phyloP scores from a whole-genome alignment of 2,888 invertebrate genomes.

The Reticulitermes lucifugus region DNA sequence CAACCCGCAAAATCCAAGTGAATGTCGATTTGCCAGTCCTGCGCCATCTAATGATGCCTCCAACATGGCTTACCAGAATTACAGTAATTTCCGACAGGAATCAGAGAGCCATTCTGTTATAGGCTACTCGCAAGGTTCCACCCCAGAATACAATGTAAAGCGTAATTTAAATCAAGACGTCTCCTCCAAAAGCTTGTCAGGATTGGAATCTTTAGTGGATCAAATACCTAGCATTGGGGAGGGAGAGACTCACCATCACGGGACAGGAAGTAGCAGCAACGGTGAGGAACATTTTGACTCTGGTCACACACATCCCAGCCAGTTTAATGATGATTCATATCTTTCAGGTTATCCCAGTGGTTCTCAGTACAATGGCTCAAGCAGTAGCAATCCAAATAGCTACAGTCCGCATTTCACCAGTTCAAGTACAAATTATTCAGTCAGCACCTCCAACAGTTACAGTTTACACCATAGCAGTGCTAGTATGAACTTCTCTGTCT shows the following conservation, averaged over 20 bases:
- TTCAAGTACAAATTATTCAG: slow-evolving; percentile 56
- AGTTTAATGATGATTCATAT: slow-evolving; percentile 58
- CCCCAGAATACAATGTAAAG: slow-evolving; percentile 52
- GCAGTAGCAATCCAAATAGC: slow-evolving; percentile 54
- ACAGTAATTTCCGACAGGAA: slow-evolving; percentile 58
- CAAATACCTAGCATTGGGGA: slow-evolving; percentile 91
- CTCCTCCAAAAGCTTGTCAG: slow-evolving; percentile 87
- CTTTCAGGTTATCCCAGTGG: slow-evolving; percentile 55
- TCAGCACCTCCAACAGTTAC: slow-evolving; percentile 54
- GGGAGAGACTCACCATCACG: slow-evolving; percentile 65
- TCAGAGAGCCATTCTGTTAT: slow-evolving; percentile 56
- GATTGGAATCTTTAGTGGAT: slow-evolving; percentile 89
- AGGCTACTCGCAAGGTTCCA: slow-evolving; percentile 55
- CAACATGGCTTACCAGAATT: slow-evolving; percentile 57
- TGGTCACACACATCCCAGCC: slow-evolving; percentile 51
- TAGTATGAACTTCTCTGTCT: slow-evolving; percentile 61
- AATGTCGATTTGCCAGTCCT: slow-evolving; percentile 68
- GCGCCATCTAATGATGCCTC: slow-evolving; percentile 57
- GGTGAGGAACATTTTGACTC: slow-evolving; percentile 56
- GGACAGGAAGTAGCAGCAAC: slow-evolving; percentile 56
- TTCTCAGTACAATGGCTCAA: slow-evolving; percentile 56
- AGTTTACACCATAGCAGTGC: slow-evolving; percentile 54
- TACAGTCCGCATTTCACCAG: slow-evolving; percentile 56
- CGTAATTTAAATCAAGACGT: slow-evolving; percentile 72
- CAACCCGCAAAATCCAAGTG: slow-evolving; percentile 51